These are phyloP conservation scores for Calidris pugnax DNA, from an alignment of 2,113 vertebrate species.

Conservation along the genomic window DNA sequence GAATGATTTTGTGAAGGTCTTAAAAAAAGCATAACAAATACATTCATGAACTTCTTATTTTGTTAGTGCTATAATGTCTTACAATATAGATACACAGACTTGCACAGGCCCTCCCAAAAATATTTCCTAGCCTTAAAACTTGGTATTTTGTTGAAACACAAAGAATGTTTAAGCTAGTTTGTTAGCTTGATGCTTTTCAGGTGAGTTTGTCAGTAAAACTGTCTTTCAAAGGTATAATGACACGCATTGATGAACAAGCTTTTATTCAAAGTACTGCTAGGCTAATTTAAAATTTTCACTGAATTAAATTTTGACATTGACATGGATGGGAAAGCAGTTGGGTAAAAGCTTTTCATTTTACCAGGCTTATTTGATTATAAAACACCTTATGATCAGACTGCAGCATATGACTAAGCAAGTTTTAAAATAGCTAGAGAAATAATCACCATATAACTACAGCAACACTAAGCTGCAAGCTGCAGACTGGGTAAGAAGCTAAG, in stretches of 20 bases:
- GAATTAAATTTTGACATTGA: not conserved
- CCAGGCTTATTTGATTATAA: not conserved
- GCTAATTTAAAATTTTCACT: not conserved
- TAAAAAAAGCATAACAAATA: not conserved
- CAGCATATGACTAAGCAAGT: not conserved
- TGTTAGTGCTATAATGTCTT: not conserved
- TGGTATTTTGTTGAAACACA: not conserved
- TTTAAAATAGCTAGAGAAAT: not conserved
- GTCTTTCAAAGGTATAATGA: not conserved
- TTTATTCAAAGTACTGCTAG: not conserved
- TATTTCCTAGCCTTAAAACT: not conserved
- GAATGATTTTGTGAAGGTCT: not conserved
- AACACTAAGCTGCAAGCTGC: not conserved
- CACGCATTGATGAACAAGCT: not conserved
- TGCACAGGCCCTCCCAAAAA: fast-evolving
- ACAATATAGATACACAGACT: not conserved
- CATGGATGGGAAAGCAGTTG: not conserved
- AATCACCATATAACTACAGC: not conserved
- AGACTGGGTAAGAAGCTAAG: not conserved
- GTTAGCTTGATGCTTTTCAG: not conserved
- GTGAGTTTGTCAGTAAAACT: not conserved
- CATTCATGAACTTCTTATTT: not conserved
- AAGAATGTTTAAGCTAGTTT: not conserved
- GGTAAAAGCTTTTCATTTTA: not conserved
- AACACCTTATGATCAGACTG: not conserved